A percentile compares a stretch with the other conserved stretches of the same genome.
These are phyloP conservation scores for Neotoma lepida DNA, from an alignment of 2,113 vertebrate species.

Conservation along the genomic window DNA sequence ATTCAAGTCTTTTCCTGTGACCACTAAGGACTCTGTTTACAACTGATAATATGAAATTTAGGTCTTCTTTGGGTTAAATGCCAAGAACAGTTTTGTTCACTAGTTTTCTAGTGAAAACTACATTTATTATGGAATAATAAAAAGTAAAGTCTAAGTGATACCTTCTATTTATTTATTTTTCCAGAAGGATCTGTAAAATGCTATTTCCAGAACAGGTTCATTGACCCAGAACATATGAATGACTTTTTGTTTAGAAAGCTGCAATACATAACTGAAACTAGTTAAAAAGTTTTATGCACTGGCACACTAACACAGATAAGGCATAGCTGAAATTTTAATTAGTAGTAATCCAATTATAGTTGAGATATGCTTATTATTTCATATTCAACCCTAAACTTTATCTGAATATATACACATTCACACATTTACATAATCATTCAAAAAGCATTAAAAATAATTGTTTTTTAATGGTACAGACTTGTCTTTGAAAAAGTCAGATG, in stretches of 20 bases:
- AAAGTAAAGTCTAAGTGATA: constrained; percentile 13
- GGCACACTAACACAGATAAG: neutral
- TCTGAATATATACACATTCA: neutral
- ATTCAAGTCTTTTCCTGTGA: neutral
- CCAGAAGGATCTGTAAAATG: constrained; percentile 36
- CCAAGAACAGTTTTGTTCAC: neutral
- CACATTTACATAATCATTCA: neutral
- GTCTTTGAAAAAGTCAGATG: constrained; percentile 1
- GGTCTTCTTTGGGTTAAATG: constrained; percentile 18
- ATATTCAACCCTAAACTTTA: neutral
- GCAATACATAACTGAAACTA: neutral
- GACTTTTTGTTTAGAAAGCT: neutral
- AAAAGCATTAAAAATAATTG: constrained; percentile 40
- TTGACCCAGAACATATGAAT: neutral
- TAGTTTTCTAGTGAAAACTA: neutral
- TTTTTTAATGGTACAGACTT: neutral
- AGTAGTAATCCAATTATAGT: neutral
- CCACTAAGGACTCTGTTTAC: neutral
- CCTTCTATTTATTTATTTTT: neutral
- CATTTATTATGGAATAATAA: neutral
- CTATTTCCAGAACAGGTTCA: neutral
- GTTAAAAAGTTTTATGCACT: neutral
- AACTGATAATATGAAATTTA: neutral
- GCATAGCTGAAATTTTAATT: constrained; percentile 30
- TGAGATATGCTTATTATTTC: constrained; percentile 31